These are phyloP conservation scores for Fringilla coelebs DNA, from an alignment of 2,797 vertebrate species.

Conservation along the genomic window DNA sequence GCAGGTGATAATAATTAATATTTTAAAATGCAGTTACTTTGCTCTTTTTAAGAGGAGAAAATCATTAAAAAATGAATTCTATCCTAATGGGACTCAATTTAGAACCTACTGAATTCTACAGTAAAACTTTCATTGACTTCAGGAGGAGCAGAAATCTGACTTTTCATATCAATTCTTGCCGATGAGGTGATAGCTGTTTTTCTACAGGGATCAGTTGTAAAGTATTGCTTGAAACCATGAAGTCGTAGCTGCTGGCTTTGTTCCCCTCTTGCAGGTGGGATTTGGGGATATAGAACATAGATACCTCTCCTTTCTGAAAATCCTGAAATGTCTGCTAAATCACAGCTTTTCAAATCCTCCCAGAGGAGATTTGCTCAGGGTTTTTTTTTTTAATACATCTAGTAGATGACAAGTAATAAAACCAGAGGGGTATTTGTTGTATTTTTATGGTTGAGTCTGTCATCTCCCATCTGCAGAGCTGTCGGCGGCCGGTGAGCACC, in stretches of 20 bases:
- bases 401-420: conserved; percentile 35
- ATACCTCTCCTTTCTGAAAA: background rate
- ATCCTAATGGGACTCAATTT: background rate
- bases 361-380: conserved; percentile 8
- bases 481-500: background rate
- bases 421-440: conserved; percentile 12
- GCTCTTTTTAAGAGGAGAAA: background rate
- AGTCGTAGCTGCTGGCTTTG: background rate
- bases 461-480: background rate
- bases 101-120: background rate
- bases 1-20: background rate
- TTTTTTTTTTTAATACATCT: background rate
- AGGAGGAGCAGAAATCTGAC: background rate
- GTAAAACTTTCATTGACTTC: background rate
- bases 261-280: background rate
- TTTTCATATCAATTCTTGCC: background rate
- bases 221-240: background rate
- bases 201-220: background rate
- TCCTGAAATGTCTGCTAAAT: conserved; percentile 3
- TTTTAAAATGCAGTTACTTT: background rate
- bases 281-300: background rate
- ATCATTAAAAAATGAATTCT: background rate
- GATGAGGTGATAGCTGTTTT: background rate
- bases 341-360: conserved; percentile 27
- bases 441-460: conserved; percentile 28